Base-by-base conservation (phyloP, 2,797 vertebrate genomes). In the Chrysolophus pictus region DNA sequence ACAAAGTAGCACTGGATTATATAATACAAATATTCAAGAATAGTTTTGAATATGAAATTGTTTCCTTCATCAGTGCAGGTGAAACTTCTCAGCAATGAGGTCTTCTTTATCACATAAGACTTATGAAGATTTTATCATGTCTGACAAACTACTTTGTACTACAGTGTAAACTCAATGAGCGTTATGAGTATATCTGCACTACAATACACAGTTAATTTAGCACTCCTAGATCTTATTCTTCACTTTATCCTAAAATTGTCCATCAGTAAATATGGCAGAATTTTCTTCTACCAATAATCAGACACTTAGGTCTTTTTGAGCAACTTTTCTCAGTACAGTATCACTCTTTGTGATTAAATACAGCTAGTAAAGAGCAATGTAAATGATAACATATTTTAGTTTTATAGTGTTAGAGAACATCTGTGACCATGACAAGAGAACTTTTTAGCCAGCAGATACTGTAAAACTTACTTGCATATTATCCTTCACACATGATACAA, bases 401-500 rank as follows among this genome's bases (percentile, higher is more conserved):
- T 70, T 62, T 69, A 22, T 5, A n/a, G 53, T 39, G 17, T 35
- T 49, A 78, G 29, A 58, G 4, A 49, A 9, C 5, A 11, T 74
- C 10, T 21, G 8, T 47, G n/a, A 16, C 39, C 24, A 10, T 16
- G 42, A 14, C 8, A 59, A 64, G 7, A 10, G 18, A 84, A 64
- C 2, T n/a, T 79, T 67, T 71, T 26, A 44, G 47, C 10, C 19
- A 71, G 14, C 1, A 53, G 11, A 60, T 5, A 23, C 3, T 11
- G 6, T 19, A 77, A 87, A 89, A 89, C 12, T 56, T 8, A 64
- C 5, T 70, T 82, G 11, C 21, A 76, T 41, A 23, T 42, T 65
- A 41, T 28, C 24, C 6, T 17, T 72, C 14, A 18, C 10, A 80
- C 60, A 18, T 71, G 33, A 81, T 58, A 10, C 0, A 0, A 47